Conservation (phyloP, 1,140 invertebrate species). For the Vollenhovia emeryi region DNA sequence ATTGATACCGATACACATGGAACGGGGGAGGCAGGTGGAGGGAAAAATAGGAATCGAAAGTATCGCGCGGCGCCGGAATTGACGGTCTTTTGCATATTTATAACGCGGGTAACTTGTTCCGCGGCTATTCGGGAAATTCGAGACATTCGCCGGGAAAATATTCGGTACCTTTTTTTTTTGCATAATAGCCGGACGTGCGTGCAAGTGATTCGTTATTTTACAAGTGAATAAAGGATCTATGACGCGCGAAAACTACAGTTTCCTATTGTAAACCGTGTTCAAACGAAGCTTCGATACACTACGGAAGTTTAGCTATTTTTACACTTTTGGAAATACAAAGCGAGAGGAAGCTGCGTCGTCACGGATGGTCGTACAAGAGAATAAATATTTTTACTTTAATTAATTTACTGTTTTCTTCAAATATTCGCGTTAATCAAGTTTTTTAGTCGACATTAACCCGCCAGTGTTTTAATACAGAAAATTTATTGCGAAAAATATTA, state of each 20-base stretch:
- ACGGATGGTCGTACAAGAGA: neutral
- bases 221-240: neutral
- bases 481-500: too few species aligned
- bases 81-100: conserved; percentile 45
- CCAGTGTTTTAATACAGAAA: too few species aligned
- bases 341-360: neutral
- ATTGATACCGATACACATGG: conserved; percentile 26
- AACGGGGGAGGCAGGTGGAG: neutral
- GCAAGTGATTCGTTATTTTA: conserved; percentile 41
- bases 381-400: neutral
- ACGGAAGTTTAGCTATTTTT: neutral
- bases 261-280: conserved; percentile 3
- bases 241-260: neutral
- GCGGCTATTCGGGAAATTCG: conserved; percentile 39
- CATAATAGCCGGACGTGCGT: conserved; percentile 15
- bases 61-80: conserved; percentile 33
- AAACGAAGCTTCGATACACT: neutral
- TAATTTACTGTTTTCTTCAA: neutral
- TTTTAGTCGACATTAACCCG: too few species aligned
- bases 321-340: neutral
- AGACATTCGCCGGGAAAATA: conserved; percentile 21
- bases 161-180: neutral
- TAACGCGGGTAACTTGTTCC: conserved; percentile 38
- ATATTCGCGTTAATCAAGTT: too few species aligned
- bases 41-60: conserved; percentile 24